These are phyloP conservation scores for Basileuterus tristriatus DNA, from an alignment of 2,797 vertebrate species.

Conservation along the genomic window DNA sequence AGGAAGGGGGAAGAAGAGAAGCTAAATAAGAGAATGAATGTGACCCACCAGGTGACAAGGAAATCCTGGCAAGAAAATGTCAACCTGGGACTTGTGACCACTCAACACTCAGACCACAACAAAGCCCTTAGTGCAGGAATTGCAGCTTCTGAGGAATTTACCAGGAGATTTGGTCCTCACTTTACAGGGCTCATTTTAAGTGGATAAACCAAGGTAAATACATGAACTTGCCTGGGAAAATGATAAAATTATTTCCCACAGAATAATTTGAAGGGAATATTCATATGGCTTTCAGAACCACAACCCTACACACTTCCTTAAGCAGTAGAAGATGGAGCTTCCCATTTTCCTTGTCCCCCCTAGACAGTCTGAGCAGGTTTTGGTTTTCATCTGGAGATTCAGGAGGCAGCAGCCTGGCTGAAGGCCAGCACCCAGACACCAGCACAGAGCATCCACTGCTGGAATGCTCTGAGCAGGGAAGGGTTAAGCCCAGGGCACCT, in stretches of 20 bases:
- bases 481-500: constrained; percentile 71
- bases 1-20: not conserved
- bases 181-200: not conserved
- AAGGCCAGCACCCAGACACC: not conserved
- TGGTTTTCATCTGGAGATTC: not conserved
- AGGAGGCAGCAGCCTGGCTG: not conserved
- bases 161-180: not conserved
- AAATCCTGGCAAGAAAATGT: not conserved
- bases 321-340: not conserved
- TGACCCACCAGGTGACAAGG: not conserved
- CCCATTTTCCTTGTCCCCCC: not conserved
- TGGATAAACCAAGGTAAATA: not conserved
- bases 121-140: not conserved
- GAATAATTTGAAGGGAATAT: not conserved
- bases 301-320: not conserved
- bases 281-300: not conserved
- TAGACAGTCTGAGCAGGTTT: not conserved
- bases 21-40: not conserved
- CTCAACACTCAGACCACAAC: not conserved
- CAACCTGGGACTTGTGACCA: not conserved
- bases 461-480: constrained; percentile 54
- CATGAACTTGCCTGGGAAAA: not conserved
- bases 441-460: not conserved
- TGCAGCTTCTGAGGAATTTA: not conserved
- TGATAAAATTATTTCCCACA: not conserved